Base-by-base conservation (phyloP, 2,797 vertebrate genomes). In the Melanotaenia pygmaea region DNA sequence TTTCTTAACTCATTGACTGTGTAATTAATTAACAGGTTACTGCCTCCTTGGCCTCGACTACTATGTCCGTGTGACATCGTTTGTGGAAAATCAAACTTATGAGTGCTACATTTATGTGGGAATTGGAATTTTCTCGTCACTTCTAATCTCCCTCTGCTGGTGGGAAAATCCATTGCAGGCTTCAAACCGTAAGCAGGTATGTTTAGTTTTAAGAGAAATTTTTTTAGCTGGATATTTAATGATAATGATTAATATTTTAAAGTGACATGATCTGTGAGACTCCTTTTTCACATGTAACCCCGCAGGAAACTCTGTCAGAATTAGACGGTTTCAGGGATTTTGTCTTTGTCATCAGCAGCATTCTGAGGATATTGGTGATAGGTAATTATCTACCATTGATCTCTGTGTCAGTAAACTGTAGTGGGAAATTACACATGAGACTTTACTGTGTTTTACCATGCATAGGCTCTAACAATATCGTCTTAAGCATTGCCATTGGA, bases 111-210 rank as follows among this genome's bases (percentile, higher is more conserved):
- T 70, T 0, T 95, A 88, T n/a, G 57, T 96, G 28, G 93, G 16
- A 32, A 5, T 94, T 35, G 94, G 91, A n/a, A 90, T 95, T 62
- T 67, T 94, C 6, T 79, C 90, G 9, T 93, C 93, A 1, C 7
- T 95, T 10, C 84, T 96, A 0, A 59, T 95, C 43, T 95, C 95
- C 1, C 30, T 95, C 18, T 95, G 94, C 77, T 96, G 95, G 95
- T 95, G 95, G 95, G 95, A 95, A 87, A 96, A 96, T 73, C 84
- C 92, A 18, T 30, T 94, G 30, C 94, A 94, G 84, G 94, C 94
- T 26, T 89, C 90, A 32, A 92, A 90, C 73, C 77, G 54, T 20
- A 84, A 94, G 84, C 78, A 86, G 88, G 91, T 92, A 80, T 51
- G 26, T 51, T 70, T 38, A 22, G 59, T 20, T 20, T 5, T 47